Evolutionary conservation across 53 echinoderm and acorn worm species (phyloP), one percentile per base, ranked within the genome.

Genomic region (Mesocentrotus franciscanus): DNA sequence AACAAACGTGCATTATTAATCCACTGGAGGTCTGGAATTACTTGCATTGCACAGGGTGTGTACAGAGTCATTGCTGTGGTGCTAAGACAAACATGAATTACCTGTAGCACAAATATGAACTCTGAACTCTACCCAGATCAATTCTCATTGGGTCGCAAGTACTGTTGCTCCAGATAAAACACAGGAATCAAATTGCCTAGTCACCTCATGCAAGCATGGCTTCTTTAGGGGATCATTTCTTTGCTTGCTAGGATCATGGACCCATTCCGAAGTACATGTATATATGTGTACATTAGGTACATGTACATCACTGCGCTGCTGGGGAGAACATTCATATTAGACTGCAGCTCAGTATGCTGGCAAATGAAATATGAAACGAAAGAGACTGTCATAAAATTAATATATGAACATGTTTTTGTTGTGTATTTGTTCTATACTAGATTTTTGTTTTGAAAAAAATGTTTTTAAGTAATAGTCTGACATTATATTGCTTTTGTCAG

Each of bases 41-140:
- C 84, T 42, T 84, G 49, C 22, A 49, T 84, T 42, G 42, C 84
- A 32, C 33, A 8, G 49, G 8, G 9, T 84, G 90, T 90, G 92
- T 92, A 93, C 78, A 93, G 75, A 93, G 93, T 93, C 78, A 76
- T 74, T 59, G 42, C 70, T 27, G 70, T 42, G 70, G 92, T 68
- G 66, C 92, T 92, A 92, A 93, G 61, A 62, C 62, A 94, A 94
- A 94, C 85, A 94, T 59, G 85, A 61, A 94, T 81, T 94, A 94
- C 94, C 94, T 94, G 94, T 61, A 59, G 39, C 42, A 61, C 94
- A 94, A 94, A 94, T 84, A 94, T 94, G 94, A 83, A 81, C 94
- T 94, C 68, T 94, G 94, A 84, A 83, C 94, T 83, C 57, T 60
- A 35, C 83, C 85, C 9, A 93, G 93, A 74, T 93, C 93, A 76